Base-by-base conservation (phyloP, 1,140 invertebrate species). In the Megathymus violae region DNA sequence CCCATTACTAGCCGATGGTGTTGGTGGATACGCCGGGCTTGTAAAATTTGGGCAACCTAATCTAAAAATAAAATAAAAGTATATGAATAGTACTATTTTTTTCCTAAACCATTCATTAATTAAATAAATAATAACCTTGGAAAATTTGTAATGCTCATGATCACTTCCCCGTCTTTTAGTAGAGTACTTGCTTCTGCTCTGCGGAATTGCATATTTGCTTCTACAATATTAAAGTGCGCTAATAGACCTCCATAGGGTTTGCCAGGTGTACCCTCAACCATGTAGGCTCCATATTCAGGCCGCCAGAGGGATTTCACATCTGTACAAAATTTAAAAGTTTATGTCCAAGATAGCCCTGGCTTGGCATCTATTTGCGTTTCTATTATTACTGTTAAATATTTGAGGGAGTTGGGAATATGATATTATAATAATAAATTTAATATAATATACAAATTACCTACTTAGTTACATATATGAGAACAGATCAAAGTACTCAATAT, bases 251-350 rank as follows among this genome's bases (percentile, higher is more conserved):
- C 97, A 78, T 98, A 98, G 0, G 99, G 99, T 80, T 97, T 95
- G 6, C 99, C 99, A 11, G 99, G 99, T 1, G 98, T 99, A n/a
- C 99, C 99, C 92, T 99, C 99, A 44, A 99, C 94, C 98, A 99
- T 99, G 79, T 99, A 99, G 44, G 97, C 95, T 17, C 97, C 98
- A 93, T 99, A 99, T 92, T 99, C 99, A 11, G 98, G 99, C 48
- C 97, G 93, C 99, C 99, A 99, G 13, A 98, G 86, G 2, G 96
- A 98, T 80, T 97, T 97, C 4, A 96, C 95, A 76, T 93, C 94
- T 92, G 51, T 0, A 82, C 79, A 86, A 75, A 43, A 60, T 34
- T 67, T 51, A 43, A 63, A 43, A n/a, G n/a, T n/a, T n/a, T n/a
- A n/a, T n/a, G n/a, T n/a, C n/a, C n/a, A n/a, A n/a, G n/a, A n/a